A percentile compares a stretch with the other conserved stretches of the same genome.
These are phyloP conservation scores for Nephrotoma flavescens DNA, from an alignment of 2,888 invertebrate genomes.

Conservation along the genomic window DNA sequence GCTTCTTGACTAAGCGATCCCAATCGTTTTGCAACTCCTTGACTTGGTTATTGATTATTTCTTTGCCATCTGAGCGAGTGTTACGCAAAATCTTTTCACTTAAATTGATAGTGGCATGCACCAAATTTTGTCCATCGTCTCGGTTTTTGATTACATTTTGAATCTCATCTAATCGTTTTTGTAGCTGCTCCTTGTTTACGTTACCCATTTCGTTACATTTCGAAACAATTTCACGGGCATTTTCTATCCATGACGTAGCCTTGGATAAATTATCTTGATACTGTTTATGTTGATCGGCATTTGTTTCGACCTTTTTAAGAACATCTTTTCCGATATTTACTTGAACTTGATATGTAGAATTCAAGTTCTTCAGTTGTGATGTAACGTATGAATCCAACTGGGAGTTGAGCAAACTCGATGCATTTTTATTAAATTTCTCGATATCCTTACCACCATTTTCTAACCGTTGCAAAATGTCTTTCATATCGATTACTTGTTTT, in stretches of 20 bases:
- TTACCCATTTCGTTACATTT: conserved; percentile 65
- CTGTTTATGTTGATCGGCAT: conserved; percentile 68
- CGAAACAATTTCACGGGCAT: conserved; percentile 68
- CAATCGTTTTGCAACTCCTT: conserved; percentile 85
- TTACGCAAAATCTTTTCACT: conserved; percentile 81
- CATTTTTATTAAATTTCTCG: conserved; percentile 66
- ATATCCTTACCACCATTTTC: conserved; percentile 68
- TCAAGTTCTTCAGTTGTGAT: conserved; percentile 71
- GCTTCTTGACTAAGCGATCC: conserved; percentile 81
- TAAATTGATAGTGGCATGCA: conserved; percentile 74
- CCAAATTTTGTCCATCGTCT: conserved; percentile 74
- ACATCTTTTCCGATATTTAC: conserved; percentile 81
- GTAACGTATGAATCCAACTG: conserved; percentile 78
- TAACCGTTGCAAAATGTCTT: conserved; percentile 58
- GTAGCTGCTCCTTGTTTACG: conserved; percentile 69
- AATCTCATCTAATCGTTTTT: conserved; percentile 60
- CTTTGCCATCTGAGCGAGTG: conserved; percentile 77
- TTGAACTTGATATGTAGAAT: conserved; percentile 78
- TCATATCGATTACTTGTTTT: conserved; percentile 68
- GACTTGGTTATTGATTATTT: conserved; percentile 70
- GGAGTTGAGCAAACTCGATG: conserved; percentile 60
- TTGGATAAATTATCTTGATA: conserved; percentile 63
- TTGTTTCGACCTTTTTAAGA: conserved; percentile 77
- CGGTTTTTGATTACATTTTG: conserved; percentile 66
- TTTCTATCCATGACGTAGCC: conserved; percentile 72